A percentile compares a stretch with the other conserved stretches of the same genome.
Conservation (phyloP, 2,797 vertebrate species). For the Esox masquinongy region DNA sequence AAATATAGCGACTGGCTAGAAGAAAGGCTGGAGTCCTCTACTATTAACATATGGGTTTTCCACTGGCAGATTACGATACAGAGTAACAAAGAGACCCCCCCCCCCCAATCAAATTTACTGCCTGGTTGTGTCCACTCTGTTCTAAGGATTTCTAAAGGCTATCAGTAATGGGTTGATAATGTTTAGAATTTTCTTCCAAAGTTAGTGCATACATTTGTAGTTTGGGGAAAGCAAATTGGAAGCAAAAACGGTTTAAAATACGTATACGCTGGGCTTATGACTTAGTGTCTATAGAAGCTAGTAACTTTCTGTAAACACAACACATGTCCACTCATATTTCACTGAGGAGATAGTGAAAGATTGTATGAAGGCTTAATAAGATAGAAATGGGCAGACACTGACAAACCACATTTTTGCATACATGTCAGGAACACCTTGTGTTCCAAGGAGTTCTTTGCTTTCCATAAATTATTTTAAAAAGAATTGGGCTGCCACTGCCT, state of each 20-base stretch:
- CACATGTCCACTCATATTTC: background rate
- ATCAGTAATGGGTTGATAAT: too few species aligned
- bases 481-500: background rate
- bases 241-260: too few species aligned
- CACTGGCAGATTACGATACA: background rate
- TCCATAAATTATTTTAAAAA: background rate
- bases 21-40: slow-evolving; percentile 14
- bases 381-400: background rate
- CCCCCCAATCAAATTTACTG: background rate
- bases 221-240: too few species aligned
- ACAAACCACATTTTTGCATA: background rate
- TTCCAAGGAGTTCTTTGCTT: background rate
- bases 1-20: slow-evolving; percentile 34
- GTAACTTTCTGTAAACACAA: background rate
- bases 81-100: slow-evolving; percentile 13
- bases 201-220: too few species aligned
- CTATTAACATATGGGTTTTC: slow-evolving; percentile 32
- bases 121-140: background rate
- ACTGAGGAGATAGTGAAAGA: background rate
- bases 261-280: too few species aligned
- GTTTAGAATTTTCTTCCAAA: too few species aligned
- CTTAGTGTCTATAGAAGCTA: too few species aligned
- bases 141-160: background rate
- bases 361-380: background rate
- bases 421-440: background rate